Percentiles rank a stretch among this genome's conserved stretches.
Conservation (phyloP, 2,113 vertebrate species). For the Ifrita kowaldi region DNA sequence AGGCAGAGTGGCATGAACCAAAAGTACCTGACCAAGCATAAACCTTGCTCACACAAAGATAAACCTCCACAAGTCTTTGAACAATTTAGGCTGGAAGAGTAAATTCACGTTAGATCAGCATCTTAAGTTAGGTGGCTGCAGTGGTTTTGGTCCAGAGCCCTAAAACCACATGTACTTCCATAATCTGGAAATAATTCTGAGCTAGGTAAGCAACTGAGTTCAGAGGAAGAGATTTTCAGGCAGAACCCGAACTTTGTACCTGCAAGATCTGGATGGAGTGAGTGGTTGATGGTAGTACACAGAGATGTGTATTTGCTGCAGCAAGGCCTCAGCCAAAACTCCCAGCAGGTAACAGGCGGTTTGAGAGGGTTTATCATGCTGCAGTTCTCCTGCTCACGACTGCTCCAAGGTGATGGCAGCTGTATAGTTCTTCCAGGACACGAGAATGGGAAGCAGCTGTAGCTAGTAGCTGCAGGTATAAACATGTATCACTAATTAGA, state of each 20-base stretch:
- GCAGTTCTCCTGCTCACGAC: not conserved
- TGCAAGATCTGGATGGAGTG: not conserved
- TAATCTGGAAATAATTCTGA: not conserved
- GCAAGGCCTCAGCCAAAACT: not conserved
- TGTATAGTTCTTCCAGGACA: not conserved
- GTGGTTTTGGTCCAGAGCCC: not conserved
- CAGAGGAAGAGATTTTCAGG: not conserved
- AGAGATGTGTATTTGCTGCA: not conserved
- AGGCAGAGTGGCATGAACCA: not conserved
- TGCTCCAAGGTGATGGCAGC: not conserved
- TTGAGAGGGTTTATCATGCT: not conserved
- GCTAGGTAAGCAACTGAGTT: not conserved
- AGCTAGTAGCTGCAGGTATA: not conserved
- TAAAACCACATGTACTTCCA: not conserved
- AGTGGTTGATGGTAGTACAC: not conserved
- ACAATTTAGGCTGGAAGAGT: not conserved
- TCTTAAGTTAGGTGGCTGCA: not conserved
- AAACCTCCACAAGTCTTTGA: not conserved
- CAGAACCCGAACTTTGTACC: not conserved
- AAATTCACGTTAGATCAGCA: not conserved
- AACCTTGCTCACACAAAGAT: not conserved
- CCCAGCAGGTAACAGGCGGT: not conserved
- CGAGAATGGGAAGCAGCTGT: not conserved
- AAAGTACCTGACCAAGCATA: not conserved
- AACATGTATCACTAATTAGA: not conserved